Conservation (phyloP, 2,888 invertebrate genomes). For the Noctuana brunneofusca region DNA sequence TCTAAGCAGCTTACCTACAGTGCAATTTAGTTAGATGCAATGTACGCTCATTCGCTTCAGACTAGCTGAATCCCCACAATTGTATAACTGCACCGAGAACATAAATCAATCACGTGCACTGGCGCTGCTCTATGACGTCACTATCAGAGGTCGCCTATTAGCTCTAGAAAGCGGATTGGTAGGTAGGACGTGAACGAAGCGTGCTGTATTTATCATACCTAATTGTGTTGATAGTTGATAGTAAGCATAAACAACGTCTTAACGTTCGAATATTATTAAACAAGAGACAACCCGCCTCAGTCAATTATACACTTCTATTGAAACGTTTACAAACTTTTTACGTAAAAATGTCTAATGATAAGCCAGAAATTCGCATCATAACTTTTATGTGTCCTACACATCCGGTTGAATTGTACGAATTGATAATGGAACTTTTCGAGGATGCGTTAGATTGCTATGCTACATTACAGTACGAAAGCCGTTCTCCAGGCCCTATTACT, state of each 20-base stretch:
- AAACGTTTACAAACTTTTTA: background rate
- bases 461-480: constrained; percentile 83
- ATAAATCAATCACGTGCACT: constrained; percentile 42
- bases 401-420: constrained; percentile 83
- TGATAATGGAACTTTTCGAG: constrained; percentile 81
- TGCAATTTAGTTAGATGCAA: too few relatives aligned
- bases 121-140: constrained; percentile 37
- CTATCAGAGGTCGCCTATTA: background rate
- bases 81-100: constrained; percentile 29
- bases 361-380: constrained; percentile 75
- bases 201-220: constrained; percentile 44
- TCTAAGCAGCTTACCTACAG: too few relatives aligned
- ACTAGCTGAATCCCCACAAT: background rate
- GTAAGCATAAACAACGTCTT: constrained; percentile 36
- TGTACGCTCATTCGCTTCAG: too few relatives aligned
- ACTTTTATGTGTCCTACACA: constrained; percentile 85
- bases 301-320: background rate
- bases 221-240: constrained; percentile 39
- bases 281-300: constrained; percentile 2
- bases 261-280: constrained; percentile 33
- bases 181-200: constrained; percentile 41
- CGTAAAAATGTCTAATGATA: constrained; percentile 60
- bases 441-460: constrained; percentile 72
- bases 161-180: constrained; percentile 2
- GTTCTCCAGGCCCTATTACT: constrained; percentile 75